Evolutionary conservation across 2,113 vertebrate species (phyloP).

Genomic region (Pelodiscus sinensis): DNA sequence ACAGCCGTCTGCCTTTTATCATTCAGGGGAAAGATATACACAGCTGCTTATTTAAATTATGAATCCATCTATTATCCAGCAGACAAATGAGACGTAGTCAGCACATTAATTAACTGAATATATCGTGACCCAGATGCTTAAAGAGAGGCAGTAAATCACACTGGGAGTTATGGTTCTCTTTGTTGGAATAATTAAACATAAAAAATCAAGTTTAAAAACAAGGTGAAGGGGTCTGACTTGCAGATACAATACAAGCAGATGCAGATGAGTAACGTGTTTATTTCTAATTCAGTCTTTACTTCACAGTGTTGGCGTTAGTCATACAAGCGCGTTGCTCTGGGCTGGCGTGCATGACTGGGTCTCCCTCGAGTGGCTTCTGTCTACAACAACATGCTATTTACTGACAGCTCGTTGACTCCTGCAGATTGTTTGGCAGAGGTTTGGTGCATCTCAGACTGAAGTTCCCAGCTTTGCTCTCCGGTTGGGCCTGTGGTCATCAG

Average conservation of each 20-base stretch:
- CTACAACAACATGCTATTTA: accelerated
- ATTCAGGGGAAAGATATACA: slow-evolving; percentile 62
- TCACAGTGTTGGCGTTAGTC: accelerated
- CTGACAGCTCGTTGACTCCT: not conserved
- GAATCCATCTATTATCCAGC: slow-evolving; percentile 73
- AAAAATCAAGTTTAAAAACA: slow-evolving; percentile 41
- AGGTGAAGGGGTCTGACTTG: not conserved
- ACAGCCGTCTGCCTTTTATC: slow-evolving; percentile 54
- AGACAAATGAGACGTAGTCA: slow-evolving; percentile 64
- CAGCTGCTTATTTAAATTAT: slow-evolving; percentile 75
- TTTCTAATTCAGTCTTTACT: accelerated
- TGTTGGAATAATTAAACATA: slow-evolving; percentile 34
- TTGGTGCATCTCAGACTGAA: accelerated
- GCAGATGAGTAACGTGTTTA: not conserved
- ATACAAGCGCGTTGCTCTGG: accelerated
- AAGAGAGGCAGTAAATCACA: slow-evolving; percentile 54
- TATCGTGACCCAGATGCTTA: slow-evolving; percentile 76
- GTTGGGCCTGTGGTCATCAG: not conserved
- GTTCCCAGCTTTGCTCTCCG: not conserved
- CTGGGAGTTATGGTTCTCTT: slow-evolving; percentile 42
- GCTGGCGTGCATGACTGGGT: accelerated
- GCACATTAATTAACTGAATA: slow-evolving; percentile 74
- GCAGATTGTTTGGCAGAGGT: accelerated
- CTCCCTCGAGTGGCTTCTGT: accelerated
- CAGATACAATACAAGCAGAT: accelerated